phyloP scores from a whole-genome alignment of 2,113 vertebrate species.

The Ardeotis arabs region DNA sequence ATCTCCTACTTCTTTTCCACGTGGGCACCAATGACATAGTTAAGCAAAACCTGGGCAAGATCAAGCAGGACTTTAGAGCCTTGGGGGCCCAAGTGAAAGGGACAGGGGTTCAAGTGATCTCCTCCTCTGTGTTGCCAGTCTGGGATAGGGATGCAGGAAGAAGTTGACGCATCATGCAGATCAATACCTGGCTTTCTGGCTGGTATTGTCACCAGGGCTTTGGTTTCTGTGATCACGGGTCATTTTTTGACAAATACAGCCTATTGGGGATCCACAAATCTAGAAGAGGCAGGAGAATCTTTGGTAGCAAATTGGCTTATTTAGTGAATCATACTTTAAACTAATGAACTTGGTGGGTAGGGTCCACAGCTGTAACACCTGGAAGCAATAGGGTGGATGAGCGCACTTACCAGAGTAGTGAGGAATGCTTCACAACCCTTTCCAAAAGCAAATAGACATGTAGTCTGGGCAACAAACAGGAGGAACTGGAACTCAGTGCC shows the following conservation, averaged over 20 bases:
- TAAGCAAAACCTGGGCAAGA: background rate
- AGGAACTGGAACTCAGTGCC: background rate
- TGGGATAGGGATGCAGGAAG: background rate
- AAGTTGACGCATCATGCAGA: background rate
- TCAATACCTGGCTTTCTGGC: background rate
- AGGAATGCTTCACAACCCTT: background rate
- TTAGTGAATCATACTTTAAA: background rate
- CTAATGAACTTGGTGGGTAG: background rate
- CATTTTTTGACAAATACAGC: accelerated
- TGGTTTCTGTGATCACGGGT: background rate
- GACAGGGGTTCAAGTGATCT: background rate
- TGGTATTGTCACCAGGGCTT: background rate
- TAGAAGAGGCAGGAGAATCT: background rate
- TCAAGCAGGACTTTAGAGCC: background rate
- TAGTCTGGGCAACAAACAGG: background rate
- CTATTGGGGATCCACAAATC: background rate
- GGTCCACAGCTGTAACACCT: background rate
- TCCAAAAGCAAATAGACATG: background rate
- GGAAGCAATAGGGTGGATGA: background rate
- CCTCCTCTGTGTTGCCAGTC: background rate
- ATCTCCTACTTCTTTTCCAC: background rate
- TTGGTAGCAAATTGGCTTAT: background rate
- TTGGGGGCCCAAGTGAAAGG: background rate
- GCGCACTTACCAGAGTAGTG: background rate
- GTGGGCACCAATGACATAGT: background rate